A percentile compares a stretch with the other conserved stretches of the same genome.
These are phyloP conservation scores for Caenorhabditis sp. DNA, from an alignment of 2,888 invertebrate genomes.

Conservation along the genomic window DNA sequence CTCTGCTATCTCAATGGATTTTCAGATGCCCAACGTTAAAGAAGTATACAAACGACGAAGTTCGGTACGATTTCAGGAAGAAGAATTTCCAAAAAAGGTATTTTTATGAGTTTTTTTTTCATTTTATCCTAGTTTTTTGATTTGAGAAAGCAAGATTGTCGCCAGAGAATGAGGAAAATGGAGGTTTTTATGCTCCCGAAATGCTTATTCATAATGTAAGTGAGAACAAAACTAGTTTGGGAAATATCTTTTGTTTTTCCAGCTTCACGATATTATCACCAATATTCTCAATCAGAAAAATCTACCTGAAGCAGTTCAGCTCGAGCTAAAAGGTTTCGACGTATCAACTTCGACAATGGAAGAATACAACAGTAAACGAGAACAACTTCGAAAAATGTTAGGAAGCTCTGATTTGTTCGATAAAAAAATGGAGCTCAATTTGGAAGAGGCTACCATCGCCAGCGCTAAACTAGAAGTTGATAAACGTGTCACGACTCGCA, in stretches of 20 bases:
- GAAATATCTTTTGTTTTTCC: slow-evolving; percentile 10
- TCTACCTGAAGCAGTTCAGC: slow-evolving; percentile 21
- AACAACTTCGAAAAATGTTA: slow-evolving; percentile 33
- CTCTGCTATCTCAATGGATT: too few species aligned
- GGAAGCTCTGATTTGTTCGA: slow-evolving; percentile 42
- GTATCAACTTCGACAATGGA: slow-evolving; percentile 21
- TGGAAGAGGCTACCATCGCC: slow-evolving; percentile 49
- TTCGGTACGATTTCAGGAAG: neutral
- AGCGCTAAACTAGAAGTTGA: slow-evolving; percentile 58
- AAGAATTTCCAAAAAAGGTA: slow-evolving; percentile 3
- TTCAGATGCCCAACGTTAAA: neutral
- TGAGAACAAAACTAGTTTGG: neutral
- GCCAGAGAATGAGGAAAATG: neutral
- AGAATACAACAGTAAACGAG: slow-evolving; percentile 41
- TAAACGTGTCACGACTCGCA: slow-evolving; percentile 49
- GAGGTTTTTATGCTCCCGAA: neutral
- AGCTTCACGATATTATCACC: slow-evolving; percentile 18
- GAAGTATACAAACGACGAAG: neutral
- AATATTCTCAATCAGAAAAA: neutral
- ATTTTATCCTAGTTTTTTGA: too few species aligned
- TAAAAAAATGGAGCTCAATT: slow-evolving; percentile 40
- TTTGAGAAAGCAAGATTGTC: neutral
- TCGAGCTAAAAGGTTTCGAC: slow-evolving; percentile 36
- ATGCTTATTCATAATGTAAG: slow-evolving; percentile 1
- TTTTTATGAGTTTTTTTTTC: neutral